Base-by-base conservation (phyloP, 2,113 vertebrate species). In the Antigone vipio region DNA sequence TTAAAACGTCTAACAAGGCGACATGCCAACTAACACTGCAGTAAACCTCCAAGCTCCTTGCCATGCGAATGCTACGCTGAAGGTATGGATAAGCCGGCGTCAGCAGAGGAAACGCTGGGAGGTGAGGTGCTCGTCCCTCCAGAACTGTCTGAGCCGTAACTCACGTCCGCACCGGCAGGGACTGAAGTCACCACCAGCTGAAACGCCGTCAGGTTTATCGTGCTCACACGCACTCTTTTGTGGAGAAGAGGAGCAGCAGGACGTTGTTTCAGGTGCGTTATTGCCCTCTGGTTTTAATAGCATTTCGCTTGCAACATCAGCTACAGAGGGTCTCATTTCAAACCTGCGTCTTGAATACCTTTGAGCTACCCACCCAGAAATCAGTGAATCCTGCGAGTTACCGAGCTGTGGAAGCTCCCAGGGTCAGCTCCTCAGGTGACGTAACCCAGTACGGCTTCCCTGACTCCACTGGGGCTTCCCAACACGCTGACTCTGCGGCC, bases 131-230 rank as follows among this genome's bases (percentile, higher is more conserved):
- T 26, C 58, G 6, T 71, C 20, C 38, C 29, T 77, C 38, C 29
- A n/a, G 38, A 58, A 45, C 38, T n/a, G 24, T 40, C 50, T 58
- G 45, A 88, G 58, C 50, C 45, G 4, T 45, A 38, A 44, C 14
- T 59, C 9, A 44, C 4, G 1, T 21, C 34, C 1, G 2, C 20
- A 32, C 15, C 1, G 19, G 19, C 42, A 81, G 40, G 15, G 30
- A 49, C 6, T 35, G 22, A 60, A 50, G 20, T 42, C n/a, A 42
- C 18, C 49, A 49, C 19, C n/a, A 58, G 40, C 38, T 38, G 30
- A 50, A 56, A 82, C 30, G 16, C 23, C 32, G 24, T 38, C 56
- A 29, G 35, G 56, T 69, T 56, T 44, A 56, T 26, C 7, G 3
- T 18, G 26, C 16, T 38, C 5, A 40, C 45, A 38, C 1, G 3